Evolutionary conservation across 1,140 invertebrate species (phyloP).

Genomic region (Brachionus rotundiformis): DNA sequence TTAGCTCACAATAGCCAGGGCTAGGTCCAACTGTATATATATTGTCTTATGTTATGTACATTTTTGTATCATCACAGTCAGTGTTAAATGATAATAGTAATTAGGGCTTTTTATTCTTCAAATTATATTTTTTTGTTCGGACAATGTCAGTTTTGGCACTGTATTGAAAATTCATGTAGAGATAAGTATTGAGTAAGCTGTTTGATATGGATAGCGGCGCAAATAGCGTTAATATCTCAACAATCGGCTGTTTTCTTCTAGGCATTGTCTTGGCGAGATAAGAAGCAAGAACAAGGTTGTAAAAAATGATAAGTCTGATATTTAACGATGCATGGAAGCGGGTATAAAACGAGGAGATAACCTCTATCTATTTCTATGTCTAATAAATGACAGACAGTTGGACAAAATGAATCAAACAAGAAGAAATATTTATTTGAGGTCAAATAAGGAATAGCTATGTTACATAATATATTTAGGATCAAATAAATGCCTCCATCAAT

Average conservation of each 20-base stretch:
- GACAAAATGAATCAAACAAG: not conserved
- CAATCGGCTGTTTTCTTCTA: not conserved
- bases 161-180: constrained; percentile 1
- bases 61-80: not conserved
- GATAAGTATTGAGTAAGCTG: constrained; percentile 40
- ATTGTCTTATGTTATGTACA: not conserved
- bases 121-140: not conserved
- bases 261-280: not conserved
- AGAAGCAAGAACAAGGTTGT: not conserved
- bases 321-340: constrained; percentile 35
- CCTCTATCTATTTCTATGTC: too few species aligned
- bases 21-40: not conserved
- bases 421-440: not conserved
- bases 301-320: constrained; percentile 45
- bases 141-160: constrained; percentile 22
- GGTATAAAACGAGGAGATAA: not conserved
- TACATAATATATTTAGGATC: constrained; percentile 28
- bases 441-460: constrained; percentile 33
- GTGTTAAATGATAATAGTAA: constrained; percentile 39
- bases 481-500: constrained; percentile 3
- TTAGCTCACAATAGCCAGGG: not conserved
- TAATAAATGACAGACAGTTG: not conserved
- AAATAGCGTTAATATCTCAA: constrained; percentile 43
- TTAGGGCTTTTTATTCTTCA: not conserved
- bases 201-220: not conserved